Evolutionary conservation across 2,113 vertebrate species (phyloP), one percentile per base, ranked within the genome.

Genomic region (Erythrocebus patas): DNA sequence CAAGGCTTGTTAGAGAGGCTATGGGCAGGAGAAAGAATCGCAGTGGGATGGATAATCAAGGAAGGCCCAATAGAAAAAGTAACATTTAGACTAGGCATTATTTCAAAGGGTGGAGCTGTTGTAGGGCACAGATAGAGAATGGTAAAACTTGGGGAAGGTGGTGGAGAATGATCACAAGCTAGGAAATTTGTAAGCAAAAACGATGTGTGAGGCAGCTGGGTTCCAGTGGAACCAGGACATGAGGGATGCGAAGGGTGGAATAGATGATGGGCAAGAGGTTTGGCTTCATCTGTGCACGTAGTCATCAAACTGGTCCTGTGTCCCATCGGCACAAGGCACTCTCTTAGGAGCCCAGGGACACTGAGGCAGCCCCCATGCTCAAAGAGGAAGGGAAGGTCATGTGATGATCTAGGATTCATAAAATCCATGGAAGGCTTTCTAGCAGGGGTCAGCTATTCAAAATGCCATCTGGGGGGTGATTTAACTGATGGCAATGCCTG

Each of bases 281-380:
- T 30, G 14, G 68, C 3, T 17, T 75, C 30, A 17, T 20, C 12
- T 12, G 18, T 2, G 23, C 22, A 3, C 0, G 14, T 0, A 2
- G 12, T 52, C 48, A 57, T 9, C 17, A 11, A 50, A 30, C 2
- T 1, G 0, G 4, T 35, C 17, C 43, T 13, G 7, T 6, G 38
- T 64, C 10, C 27, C 50, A 10, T 8, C 14, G 17, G 17, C 40
- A 16, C 40, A 59, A 22, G 30, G 68, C 9, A 40, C 11, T 82
- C 2, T 57, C n/a, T 38, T 25, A 38, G 43, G 43, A 64, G 35
- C n/a, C 89, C 32, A 73, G 6, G 75, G 75, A 55, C 14, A 57
- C 30, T 2, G 17, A 76, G 6, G 8, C 0, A 35, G 25, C 8
- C 25, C 27, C 38, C 76, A 84, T 40, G 22, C 87, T 84, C 68